Evolutionary conservation across 2,888 invertebrate species (phyloP), one percentile per base, ranked within the genome.

Genomic region (Drosophila anomalata): DNA sequence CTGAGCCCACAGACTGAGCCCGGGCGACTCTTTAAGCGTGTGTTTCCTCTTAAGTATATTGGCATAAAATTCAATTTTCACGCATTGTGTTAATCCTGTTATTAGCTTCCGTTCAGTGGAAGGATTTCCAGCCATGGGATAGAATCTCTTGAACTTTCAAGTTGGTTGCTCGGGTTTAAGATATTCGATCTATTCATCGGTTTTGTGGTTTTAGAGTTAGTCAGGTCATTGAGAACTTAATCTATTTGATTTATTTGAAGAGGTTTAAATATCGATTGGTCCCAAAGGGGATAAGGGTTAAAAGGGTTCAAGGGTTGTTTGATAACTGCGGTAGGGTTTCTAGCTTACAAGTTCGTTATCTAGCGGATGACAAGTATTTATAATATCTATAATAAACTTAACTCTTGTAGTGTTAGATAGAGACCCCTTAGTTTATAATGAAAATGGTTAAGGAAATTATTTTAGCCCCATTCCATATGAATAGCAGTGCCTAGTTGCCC

Each of bases 61-160:
- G 86, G 79, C 77, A 81, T 68, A 77, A 87, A 89, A 88, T 84
- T 89, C 84, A 89, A 89, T 89, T 89, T 88, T 58, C 76, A 78
- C 79, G 73, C 76, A 79, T 88, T 88, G 82, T 86, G 79, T 75
- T 88, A 82, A 89, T 88, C 86, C 87, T 82, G 76, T 87, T 89
- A 87, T 88, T 87, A 85, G 79, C 81, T 66, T 57, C 70, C 83
- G 69, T 70, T 48, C 46, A 68, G 63, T 53, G 48, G 46, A 51
- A 41, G 67, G 78, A 81, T 78, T 79, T 77, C 78, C 79, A 66
- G 4, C 3, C 41, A 9, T 20, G 41, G 14, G 11, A 52, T 50
- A 51, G 60, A 53, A 63, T 14, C 36, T 26, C 62, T 56, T 42
- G 9, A 14, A 24, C 33, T 46, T 31, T 52, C 17, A 29, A 20